Evolutionary conservation across 1,140 invertebrate species (phyloP).

Genomic region (Brachionus rubens): DNA sequence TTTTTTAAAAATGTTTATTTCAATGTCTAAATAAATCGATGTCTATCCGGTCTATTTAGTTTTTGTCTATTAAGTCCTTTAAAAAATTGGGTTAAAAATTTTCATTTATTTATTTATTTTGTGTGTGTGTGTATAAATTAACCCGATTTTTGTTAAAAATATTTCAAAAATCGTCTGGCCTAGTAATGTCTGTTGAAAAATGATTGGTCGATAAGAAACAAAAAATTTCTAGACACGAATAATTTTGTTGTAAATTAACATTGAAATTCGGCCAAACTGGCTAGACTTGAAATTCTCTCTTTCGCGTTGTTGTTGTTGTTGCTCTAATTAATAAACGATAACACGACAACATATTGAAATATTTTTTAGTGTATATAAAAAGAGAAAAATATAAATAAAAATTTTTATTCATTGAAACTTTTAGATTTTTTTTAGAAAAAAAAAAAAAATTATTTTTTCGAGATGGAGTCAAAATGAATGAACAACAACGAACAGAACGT

Average conservation of each 20-base stretch:
- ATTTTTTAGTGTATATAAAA: not conserved
- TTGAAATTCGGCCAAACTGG: not conserved
- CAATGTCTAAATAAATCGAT: conserved; percentile 25
- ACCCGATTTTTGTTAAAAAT: not conserved
- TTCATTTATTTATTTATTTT: not conserved
- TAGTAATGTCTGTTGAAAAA: not conserved
- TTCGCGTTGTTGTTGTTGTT: conserved; percentile 24
- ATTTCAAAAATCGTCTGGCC: not conserved
- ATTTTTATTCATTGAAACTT: no score
- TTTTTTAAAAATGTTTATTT: conserved; percentile 24
- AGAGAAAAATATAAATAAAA: not conserved
- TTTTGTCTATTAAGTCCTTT: conserved; percentile 29
- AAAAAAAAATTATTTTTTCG: conserved; percentile 38
- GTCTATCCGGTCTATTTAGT: conserved; percentile 14
- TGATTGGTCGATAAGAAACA: conserved; percentile 1
- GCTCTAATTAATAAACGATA: conserved; percentile 31
- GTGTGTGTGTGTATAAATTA: not conserved
- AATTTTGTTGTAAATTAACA: not conserved
- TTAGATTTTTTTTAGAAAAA: no score
- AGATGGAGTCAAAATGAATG: conserved; percentile 12
- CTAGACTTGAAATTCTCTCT: conserved; percentile 24
- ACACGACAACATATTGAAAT: conserved; percentile 40
- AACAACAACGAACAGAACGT: no score
- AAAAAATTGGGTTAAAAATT: conserved; percentile 36
- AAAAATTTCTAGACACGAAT: conserved; percentile 41